Conservation (phyloP, 2,888 invertebrate species). For the Drosophila conformis region DNA sequence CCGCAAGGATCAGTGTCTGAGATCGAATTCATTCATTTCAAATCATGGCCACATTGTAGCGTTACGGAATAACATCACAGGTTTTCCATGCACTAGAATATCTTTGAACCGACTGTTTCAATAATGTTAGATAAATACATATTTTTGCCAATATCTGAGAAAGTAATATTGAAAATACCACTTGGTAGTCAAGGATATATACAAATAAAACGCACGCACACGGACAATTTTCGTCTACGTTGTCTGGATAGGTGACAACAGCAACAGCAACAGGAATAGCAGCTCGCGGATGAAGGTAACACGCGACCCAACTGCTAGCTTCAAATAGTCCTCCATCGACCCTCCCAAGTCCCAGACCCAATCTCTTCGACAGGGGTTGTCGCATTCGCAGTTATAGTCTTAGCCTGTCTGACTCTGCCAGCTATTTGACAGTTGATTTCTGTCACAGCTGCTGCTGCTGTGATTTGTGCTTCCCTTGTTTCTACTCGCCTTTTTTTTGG, state of each 20-base stretch:
- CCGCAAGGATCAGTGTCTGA: not conserved
- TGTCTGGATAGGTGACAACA: slow-evolving; percentile 40
- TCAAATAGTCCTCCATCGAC: slow-evolving; percentile 4
- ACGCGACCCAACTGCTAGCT: slow-evolving; percentile 37
- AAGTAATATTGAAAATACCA: not conserved
- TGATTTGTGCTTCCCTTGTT: slow-evolving; percentile 62
- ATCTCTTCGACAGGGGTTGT: slow-evolving; percentile 5
- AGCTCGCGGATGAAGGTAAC: slow-evolving; percentile 39
- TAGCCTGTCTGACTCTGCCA: slow-evolving; percentile 56
- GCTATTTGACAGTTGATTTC: slow-evolving; percentile 76
- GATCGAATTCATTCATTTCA: not conserved
- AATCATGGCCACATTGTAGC: not conserved
- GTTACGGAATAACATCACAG: not conserved
- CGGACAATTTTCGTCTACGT: slow-evolving; percentile 28
- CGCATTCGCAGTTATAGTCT: slow-evolving; percentile 38
- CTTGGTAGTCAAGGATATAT: not conserved
- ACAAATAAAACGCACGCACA: slow-evolving; percentile 12
- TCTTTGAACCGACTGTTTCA: not conserved
- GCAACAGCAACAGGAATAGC: slow-evolving; percentile 19
- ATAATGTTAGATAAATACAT: not conserved
- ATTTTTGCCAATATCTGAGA: not conserved
- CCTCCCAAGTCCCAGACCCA: not conserved
- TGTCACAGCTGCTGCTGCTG: slow-evolving; percentile 71
- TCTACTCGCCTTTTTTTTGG: slow-evolving; percentile 16
- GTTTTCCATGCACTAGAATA: not conserved